Percentiles rank a stretch among this genome's conserved stretches.
phyloP scores from a whole-genome alignment of 2,888 invertebrate species.

The Steinernema carpocapsae region DNA sequence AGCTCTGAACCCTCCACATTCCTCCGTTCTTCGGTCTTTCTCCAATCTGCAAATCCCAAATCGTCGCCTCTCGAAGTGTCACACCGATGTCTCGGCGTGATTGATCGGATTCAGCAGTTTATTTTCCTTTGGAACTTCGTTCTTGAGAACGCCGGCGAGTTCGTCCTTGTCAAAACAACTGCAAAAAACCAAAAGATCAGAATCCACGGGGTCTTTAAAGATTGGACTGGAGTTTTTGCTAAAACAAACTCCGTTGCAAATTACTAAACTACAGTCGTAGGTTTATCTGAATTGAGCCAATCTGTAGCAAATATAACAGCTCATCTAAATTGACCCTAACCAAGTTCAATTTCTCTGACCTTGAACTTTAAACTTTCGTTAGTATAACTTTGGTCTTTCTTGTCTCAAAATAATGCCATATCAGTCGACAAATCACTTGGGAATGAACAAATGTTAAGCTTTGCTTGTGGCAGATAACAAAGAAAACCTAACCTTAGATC shows the following conservation, averaged over 20 bases:
- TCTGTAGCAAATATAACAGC: too few relatives aligned
- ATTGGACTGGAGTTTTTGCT: too few relatives aligned
- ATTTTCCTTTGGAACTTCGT: not conserved
- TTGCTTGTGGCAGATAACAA: not conserved
- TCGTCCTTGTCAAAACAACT: not conserved
- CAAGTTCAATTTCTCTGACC: too few relatives aligned
- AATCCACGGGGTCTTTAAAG: not conserved
- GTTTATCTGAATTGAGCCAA: too few relatives aligned
- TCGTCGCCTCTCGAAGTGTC: constrained; percentile 8
- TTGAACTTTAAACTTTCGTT: too few relatives aligned
- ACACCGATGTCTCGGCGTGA: not conserved
- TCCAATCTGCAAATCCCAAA: not conserved
- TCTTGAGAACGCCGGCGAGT: not conserved
- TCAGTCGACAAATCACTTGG: too few relatives aligned
- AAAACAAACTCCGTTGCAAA: too few relatives aligned
- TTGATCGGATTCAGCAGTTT: constrained; percentile 7
- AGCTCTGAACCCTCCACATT: too few relatives aligned
- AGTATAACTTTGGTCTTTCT: too few relatives aligned
- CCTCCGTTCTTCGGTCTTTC: not conserved
- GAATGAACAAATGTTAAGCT: not conserved
- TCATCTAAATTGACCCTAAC: too few relatives aligned
- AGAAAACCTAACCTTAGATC: not conserved
- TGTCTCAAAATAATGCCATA: too few relatives aligned
- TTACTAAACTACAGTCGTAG: too few relatives aligned
- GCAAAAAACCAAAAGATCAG: constrained; percentile 15